Evolutionary conservation across 2,888 invertebrate genomes (phyloP), one percentile per base, ranked within the genome.

Genomic region (Drosophila formosana): DNA sequence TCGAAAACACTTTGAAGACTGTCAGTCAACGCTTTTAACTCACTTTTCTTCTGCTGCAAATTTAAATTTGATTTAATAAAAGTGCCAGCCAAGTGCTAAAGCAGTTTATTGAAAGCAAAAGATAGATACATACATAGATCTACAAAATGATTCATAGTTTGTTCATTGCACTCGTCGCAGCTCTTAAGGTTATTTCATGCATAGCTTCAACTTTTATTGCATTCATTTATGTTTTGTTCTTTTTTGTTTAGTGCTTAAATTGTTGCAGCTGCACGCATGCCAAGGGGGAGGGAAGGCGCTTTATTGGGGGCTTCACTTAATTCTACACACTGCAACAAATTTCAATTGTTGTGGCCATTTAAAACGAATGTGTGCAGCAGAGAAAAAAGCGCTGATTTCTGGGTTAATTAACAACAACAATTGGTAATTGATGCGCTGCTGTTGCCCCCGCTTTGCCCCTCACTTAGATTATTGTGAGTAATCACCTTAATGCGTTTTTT

Each of bases 371-470:
- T 13, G 18, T 13, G 66, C 61, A 63, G 13, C 53, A 43, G 18
- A 39, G 43, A 39, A 55, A 56, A 60, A 61, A 55, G 37, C 49
- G 66, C 72, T 78, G 79, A 78, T 85, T 81, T 72, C 82, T 85
- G 70, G 68, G 79, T 88, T 82, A 82, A 82, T 82, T 82, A 88
- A 78, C 56, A 51, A 76, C 47, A 72, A 74, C 74, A 82, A 84
- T 88, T 88, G 85, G 72, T 85, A 88, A 88, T 85, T 82, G 85
- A 85, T 88, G 82, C 79, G 65, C 61, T 46, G 25, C n/a, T 3
- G 39, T 37, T 41, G 13, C 30, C 11, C 4, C n/a, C 26, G n/a
- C n/a, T n/a, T n/a, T n/a, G n/a, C n/a, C n/a, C n/a, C n/a, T n/a
- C 18, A 11, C 26, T 18, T 7, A 25, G 28, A 11, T 9, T 45